Percentiles rank a stretch among this genome's conserved stretches.
phyloP scores from a whole-genome alignment of 1,140 invertebrate species.

The Lysiphlebus fabarum region DNA sequence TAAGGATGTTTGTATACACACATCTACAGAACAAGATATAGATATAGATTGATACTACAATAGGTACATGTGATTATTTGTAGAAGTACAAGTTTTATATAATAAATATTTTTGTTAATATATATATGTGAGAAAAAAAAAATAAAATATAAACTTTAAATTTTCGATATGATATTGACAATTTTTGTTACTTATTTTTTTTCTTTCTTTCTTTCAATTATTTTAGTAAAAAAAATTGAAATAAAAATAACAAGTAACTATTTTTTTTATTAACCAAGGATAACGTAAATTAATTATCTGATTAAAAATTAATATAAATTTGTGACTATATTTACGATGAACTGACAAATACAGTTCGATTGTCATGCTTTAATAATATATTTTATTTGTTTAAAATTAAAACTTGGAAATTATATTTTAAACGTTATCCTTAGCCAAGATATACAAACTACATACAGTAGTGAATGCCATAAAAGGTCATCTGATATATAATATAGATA shows the following conservation, averaged over 20 bases:
- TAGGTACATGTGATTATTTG: conserved; percentile 35
- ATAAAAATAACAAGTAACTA: conserved; percentile 1
- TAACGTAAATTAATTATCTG: conserved; percentile 10
- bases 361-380: conserved; percentile 10
- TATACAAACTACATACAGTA: conserved; percentile 14
- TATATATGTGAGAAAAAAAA: conserved; percentile 16
- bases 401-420: neutral
- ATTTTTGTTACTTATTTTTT: conserved; percentile 16
- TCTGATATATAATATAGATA: conserved; percentile 22
- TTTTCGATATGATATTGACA: conserved; percentile 24
- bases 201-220: neutral
- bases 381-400: too few relatives aligned
- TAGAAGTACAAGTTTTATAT: conserved; percentile 23
- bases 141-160: conserved; percentile 27
- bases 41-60: conserved; percentile 34
- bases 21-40: conserved; percentile 33
- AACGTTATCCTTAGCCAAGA: conserved; percentile 19
- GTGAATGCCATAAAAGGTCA: conserved; percentile 19
- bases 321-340: neutral
- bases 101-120: conserved; percentile 7
- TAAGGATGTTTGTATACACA: conserved; percentile 33
- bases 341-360: conserved; percentile 14
- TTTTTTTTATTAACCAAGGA: conserved; percentile 8
- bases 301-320: conserved; percentile 4
- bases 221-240: conserved; percentile 4